phyloP scores from a whole-genome alignment of 1,140 invertebrate genomes.

The Drosophila truncata region DNA sequence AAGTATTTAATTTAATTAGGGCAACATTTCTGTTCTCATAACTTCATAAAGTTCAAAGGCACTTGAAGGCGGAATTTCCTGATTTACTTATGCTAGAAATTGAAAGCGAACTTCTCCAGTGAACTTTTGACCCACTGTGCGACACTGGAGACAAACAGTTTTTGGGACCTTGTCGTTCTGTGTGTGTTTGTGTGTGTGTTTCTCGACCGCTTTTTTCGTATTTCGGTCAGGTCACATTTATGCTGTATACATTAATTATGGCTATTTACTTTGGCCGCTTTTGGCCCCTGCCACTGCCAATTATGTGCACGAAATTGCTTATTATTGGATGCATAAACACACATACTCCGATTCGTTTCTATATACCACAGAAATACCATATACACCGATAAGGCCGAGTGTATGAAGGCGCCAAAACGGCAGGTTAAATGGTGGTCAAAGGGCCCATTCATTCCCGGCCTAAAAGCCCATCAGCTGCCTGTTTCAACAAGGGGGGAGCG shows the following conservation, averaged over 20 bases:
- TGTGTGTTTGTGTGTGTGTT: slow-evolving; percentile 6
- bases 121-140: slow-evolving; percentile 29
- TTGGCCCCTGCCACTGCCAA: slow-evolving; percentile 58
- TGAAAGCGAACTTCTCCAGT: not conserved
- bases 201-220: slow-evolving; percentile 64
- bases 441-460: slow-evolving; percentile 66
- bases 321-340: slow-evolving; percentile 75
- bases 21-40: no score
- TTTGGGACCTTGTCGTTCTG: slow-evolving; percentile 26
- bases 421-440: slow-evolving; percentile 74
- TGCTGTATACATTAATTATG: slow-evolving; percentile 84
- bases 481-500: slow-evolving; percentile 28
- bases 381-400: slow-evolving; percentile 18
- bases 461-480: slow-evolving; percentile 67
- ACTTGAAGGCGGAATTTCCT: not conserved
- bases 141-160: slow-evolving; percentile 65
- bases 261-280: slow-evolving; percentile 72
- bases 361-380: slow-evolving; percentile 9
- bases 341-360: slow-evolving; percentile 19
- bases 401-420: slow-evolving; percentile 56
- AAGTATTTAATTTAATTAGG: slow-evolving; percentile 3
- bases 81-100: not conserved
- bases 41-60: not conserved
- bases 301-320: slow-evolving; percentile 82
- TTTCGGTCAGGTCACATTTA: slow-evolving; percentile 80